These are phyloP conservation scores for Tokudaia muenninki DNA, from an alignment of 2,797 vertebrate species.

Conservation along the genomic window DNA sequence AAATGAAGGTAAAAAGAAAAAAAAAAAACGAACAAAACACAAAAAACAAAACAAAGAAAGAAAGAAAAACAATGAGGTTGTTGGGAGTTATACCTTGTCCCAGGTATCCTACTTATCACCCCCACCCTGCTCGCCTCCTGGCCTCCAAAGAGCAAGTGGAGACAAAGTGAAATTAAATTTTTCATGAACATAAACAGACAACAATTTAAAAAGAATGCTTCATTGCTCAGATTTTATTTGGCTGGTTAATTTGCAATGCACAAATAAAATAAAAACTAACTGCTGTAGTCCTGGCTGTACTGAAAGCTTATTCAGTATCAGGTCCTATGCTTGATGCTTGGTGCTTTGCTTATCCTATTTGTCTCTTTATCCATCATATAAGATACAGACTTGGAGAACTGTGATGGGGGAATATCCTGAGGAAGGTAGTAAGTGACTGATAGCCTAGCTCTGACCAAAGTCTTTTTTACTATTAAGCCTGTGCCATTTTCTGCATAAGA, in stretches of 20 bases:
- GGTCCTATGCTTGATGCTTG: background rate
- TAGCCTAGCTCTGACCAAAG: background rate
- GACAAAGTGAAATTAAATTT: constrained; percentile 35
- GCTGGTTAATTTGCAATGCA: constrained; percentile 54
- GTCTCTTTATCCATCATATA: background rate
- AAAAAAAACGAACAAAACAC: too few species aligned
- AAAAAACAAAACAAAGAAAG: too few species aligned
- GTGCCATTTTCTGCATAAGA: background rate
- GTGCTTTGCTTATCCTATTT: background rate
- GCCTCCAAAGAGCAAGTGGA: background rate
- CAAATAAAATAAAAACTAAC: constrained; percentile 6
- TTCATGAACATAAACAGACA: constrained; percentile 55
- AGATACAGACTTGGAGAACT: background rate
- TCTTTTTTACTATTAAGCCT: background rate
- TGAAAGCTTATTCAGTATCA: background rate
- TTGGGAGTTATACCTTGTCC: constrained; percentile 13
- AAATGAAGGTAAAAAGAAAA: constrained; percentile 34
- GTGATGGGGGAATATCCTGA: background rate
- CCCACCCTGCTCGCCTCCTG: background rate
- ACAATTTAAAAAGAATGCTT: constrained; percentile 2
- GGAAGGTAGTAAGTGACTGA: background rate
- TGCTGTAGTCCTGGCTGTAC: background rate
- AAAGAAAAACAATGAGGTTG: background rate
- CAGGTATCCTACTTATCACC: background rate
- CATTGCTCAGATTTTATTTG: constrained; percentile 38